Conservation (phyloP, 2,113 vertebrate species). For the Clarias batrachus region DNA sequence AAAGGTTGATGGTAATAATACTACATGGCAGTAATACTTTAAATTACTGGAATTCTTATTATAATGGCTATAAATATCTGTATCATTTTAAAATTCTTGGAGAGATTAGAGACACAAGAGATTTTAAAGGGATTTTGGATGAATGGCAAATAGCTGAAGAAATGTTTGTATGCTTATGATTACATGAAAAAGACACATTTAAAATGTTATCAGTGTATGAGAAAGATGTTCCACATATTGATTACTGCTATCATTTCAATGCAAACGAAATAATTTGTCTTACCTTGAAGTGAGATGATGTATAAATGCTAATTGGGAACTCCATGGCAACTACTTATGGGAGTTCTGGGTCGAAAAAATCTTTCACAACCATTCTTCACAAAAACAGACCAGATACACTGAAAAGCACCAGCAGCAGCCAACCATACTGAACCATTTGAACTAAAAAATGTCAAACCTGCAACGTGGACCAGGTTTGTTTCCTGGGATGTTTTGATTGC, state of each 20-base stretch:
- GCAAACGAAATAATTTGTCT: conserved; percentile 48
- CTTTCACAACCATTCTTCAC: conserved; percentile 52
- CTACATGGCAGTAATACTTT: not conserved
- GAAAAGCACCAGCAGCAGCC: conserved; percentile 59
- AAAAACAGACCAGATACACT: conserved; percentile 65
- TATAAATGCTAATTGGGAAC: conserved; percentile 60
- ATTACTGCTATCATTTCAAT: conserved; percentile 47
- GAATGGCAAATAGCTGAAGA: not conserved
- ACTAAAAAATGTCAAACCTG: conserved; percentile 66
- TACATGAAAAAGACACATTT: not conserved
- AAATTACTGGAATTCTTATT: not conserved
- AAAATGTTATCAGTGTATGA: conserved; percentile 51
- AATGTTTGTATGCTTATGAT: not conserved
- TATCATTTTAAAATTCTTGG: not conserved
- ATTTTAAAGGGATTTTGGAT: not conserved
- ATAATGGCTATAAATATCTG: not conserved
- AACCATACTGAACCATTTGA: conserved; percentile 63
- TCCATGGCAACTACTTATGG: conserved; percentile 58
- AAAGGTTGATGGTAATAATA: not conserved
- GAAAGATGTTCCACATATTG: not conserved
- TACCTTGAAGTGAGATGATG: conserved; percentile 51
- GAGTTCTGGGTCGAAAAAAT: conserved; percentile 60
- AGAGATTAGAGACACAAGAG: not conserved
- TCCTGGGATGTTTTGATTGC: conserved; percentile 64
- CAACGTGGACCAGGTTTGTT: conserved; percentile 66